Base-by-base conservation (phyloP, 2,797 vertebrate genomes). In the Psittacula derbiana region DNA sequence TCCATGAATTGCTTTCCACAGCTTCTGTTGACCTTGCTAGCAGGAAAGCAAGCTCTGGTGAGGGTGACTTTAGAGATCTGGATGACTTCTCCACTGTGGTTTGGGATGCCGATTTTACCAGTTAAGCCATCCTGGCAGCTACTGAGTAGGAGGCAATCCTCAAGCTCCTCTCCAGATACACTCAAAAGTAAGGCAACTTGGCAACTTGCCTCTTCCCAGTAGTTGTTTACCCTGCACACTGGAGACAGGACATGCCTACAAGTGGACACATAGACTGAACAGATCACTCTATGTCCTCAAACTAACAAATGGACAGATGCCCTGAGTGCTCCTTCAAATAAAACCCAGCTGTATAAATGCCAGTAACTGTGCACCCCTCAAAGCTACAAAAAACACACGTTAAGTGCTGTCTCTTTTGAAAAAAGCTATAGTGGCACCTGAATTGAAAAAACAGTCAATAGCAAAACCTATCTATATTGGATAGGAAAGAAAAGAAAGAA, bases 1-100 rank as follows among this genome's bases (percentile, higher is more conserved):
- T 88, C 46, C 31, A n/a, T 66, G 46, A 15, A 60, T 12, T 85
- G 17, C 81, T 76, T 89, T 76, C 43, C 43, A 92, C 20, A 76
- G 16, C 24, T 82, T 80, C 40, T 73, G 31, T 8, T 55, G 38
- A 67, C 8, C 7, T 75, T 66, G 30, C 16, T 33, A 44, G 40
- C 36, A 73, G 20, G 14, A 46, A 8, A 25, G 21, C 19, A 88
- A 80, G 27, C 8, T 61, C 31, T 85, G 30, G 36, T 41, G 11
- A 86, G 2, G 13, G 8, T 60, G 24, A 20, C 31, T 81, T 78
- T 44, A 72, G 49, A 64, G 21, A 73, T 33, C 20, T 58, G 30
- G 27, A 70, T 2, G 6, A 58, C 38, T 80, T 80, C 67, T 75
- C 27, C 6, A 4, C 19, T 89, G 21, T 49, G 36, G 16, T 84